Conservation (phyloP, 2,113 vertebrate species). For the Camelus dromedarius region DNA sequence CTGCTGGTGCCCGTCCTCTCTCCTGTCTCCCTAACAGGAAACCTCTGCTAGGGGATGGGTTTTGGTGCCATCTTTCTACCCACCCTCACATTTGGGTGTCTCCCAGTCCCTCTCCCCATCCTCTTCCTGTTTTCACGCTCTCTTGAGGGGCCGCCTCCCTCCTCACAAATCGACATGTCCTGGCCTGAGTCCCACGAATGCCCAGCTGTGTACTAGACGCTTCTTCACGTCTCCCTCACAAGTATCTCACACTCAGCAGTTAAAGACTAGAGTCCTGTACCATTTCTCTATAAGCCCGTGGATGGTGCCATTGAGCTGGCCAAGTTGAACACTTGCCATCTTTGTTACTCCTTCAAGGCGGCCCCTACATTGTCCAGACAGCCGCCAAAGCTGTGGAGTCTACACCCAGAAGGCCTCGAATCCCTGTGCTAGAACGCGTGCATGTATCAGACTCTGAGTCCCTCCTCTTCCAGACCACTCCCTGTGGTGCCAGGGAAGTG, state of each 20-base stretch:
- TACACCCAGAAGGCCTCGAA: not conserved
- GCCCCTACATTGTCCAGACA: not conserved
- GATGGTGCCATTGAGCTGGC: not conserved
- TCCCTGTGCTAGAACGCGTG: rapidly evolving
- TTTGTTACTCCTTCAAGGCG: not conserved
- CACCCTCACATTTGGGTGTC: not conserved
- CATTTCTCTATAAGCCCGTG: not conserved
- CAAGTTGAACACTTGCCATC: not conserved
- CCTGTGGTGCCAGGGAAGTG: not conserved
- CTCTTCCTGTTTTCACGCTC: not conserved
- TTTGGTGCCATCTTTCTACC: not conserved
- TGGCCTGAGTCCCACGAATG: not conserved
- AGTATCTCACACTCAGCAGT: not conserved
- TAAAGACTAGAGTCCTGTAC: not conserved
- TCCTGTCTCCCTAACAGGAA: not conserved
- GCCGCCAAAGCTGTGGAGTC: not conserved
- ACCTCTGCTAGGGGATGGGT: not conserved
- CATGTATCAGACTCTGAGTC: not conserved
- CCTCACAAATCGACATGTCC: not conserved
- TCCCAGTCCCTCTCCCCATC: not conserved
- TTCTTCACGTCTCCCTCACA: not conserved
- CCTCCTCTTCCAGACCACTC: not conserved
- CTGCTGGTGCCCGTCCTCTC: not conserved
- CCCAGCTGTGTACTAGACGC: not conserved
- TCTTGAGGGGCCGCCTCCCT: not conserved